Evolutionary conservation across 2,113 vertebrate genomes (phyloP).

Genomic region (Hydrochoerus hydrochaeris): DNA sequence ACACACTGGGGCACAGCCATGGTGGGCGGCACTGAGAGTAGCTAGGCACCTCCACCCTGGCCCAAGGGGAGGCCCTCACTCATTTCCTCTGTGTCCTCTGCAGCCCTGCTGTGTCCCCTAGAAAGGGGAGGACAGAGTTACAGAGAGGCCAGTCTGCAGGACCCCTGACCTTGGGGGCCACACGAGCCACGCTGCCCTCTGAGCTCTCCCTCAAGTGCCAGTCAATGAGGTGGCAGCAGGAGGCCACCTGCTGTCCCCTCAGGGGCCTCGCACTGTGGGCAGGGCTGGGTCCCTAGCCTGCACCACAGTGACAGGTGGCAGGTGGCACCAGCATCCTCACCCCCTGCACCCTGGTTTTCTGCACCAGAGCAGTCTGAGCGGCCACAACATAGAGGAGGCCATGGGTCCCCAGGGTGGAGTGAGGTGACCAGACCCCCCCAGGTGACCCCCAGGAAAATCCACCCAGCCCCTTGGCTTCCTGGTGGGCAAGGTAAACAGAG

Average conservation of each 20-base stretch:
- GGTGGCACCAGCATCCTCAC: neutral
- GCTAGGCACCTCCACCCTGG: neutral
- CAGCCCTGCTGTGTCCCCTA: neutral
- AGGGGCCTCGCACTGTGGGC: neutral
- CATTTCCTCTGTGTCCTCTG: neutral
- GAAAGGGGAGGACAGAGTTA: neutral
- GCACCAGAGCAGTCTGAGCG: rapidly evolving
- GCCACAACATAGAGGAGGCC: neutral
- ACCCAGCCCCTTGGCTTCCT: too few relatives aligned
- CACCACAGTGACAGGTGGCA: too few relatives aligned
- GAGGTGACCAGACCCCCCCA: too few relatives aligned
- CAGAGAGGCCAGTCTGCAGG: neutral
- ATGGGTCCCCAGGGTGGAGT: neutral
- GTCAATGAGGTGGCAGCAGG: neutral
- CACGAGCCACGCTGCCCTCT: neutral
- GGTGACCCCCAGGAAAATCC: neutral
- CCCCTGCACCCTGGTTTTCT: neutral
- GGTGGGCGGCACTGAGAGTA: neutral
- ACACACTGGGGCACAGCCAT: neutral
- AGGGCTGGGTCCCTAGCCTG: neutral
- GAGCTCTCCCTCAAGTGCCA: neutral
- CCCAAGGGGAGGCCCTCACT: too few relatives aligned
- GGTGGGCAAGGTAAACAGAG: too few relatives aligned
- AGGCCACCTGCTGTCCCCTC: neutral
- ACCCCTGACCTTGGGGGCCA: neutral